These are phyloP conservation scores for Crambe crambe DNA, from an alignment of 37 sponge, comb jelly and placozoan species.

Conservation along the genomic window DNA sequence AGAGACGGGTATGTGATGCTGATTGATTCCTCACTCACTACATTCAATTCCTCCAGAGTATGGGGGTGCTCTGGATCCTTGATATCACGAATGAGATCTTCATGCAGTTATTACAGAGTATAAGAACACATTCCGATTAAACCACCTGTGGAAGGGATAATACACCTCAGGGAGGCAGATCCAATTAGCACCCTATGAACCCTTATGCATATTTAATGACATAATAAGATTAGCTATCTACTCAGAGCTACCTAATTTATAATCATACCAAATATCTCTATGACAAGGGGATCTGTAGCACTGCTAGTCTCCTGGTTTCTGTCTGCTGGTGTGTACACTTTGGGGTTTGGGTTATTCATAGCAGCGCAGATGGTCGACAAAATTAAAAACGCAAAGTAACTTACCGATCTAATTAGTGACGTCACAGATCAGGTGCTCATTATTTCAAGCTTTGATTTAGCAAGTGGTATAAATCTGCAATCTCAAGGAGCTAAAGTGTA, in stretches of 20 bases:
- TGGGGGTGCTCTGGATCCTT: slow-evolving; percentile 90
- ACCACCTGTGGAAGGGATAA: too few relatives aligned
- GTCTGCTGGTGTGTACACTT: neutral
- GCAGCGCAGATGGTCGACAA: slow-evolving; percentile 19
- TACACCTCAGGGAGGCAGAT: neutral
- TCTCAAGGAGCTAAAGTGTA: too few relatives aligned
- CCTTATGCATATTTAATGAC: neutral
- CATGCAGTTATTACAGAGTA: neutral
- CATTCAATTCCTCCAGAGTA: slow-evolving; percentile 86
- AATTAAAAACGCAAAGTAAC: too few relatives aligned
- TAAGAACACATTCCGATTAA: neutral
- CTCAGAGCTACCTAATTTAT: neutral
- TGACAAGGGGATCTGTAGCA: slow-evolving; percentile 19
- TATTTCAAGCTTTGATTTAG: neutral
- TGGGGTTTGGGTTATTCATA: slow-evolving; percentile 42
- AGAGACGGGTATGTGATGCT: slow-evolving; percentile 14
- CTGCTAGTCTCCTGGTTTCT: neutral
- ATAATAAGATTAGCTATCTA: neutral
- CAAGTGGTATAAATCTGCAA: neutral
- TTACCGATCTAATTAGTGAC: too few relatives aligned
- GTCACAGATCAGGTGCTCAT: too few relatives aligned
- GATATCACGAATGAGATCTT: slow-evolving; percentile 76
- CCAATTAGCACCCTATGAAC: neutral
- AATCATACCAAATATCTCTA: slow-evolving; percentile 47
- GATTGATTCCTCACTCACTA: slow-evolving; percentile 72